Percentiles rank a stretch among this genome's conserved stretches.
phyloP scores from a whole-genome alignment of 2,113 vertebrate species.

The Cephalopholis sonnerati region DNA sequence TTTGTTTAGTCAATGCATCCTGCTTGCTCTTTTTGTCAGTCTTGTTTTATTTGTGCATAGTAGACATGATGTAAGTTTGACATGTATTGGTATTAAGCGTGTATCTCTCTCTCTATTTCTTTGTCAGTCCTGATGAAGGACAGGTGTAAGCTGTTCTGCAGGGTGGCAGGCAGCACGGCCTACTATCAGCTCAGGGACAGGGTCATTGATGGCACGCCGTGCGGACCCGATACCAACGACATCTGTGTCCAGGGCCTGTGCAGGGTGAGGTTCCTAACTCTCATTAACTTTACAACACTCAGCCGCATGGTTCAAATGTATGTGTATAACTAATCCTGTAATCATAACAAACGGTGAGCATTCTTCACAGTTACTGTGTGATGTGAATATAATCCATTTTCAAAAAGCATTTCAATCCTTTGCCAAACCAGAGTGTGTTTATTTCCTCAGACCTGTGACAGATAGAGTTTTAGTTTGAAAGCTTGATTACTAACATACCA shows the following conservation, averaged over 20 bases:
- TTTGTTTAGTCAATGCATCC: not conserved
- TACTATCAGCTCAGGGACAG: slow-evolving; percentile 99
- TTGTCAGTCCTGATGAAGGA: slow-evolving; percentile 96
- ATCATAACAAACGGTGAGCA: not conserved
- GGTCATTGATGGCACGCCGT: slow-evolving; percentile 96
- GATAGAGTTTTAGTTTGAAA: slow-evolving; percentile 33
- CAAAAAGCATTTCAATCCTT: not conserved
- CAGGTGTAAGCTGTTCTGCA: slow-evolving; percentile 97
- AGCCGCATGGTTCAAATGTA: not conserved
- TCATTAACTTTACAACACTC: not conserved
- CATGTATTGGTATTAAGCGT: not conserved
- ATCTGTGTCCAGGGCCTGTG: slow-evolving; percentile 99
- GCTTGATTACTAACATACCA: slow-evolving; percentile 45
- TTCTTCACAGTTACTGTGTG: not conserved
- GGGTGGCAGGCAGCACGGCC: slow-evolving; percentile 93
- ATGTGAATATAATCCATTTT: not conserved
- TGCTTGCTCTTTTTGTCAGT: not conserved
- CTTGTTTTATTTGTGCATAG: not conserved
- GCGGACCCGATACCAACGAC: slow-evolving; percentile 96
- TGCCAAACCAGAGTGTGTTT: slow-evolving; percentile 27
- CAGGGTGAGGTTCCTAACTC: slow-evolving; percentile 86
- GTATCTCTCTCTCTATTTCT: slow-evolving; percentile 31
- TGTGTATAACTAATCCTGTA: not conserved
- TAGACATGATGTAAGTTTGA: not conserved
- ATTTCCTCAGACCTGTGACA: slow-evolving; percentile 14